Evolutionary conservation across 2,113 vertebrate species (phyloP), one percentile per base, ranked within the genome.

Genomic region (Nannobrachium achirus): DNA sequence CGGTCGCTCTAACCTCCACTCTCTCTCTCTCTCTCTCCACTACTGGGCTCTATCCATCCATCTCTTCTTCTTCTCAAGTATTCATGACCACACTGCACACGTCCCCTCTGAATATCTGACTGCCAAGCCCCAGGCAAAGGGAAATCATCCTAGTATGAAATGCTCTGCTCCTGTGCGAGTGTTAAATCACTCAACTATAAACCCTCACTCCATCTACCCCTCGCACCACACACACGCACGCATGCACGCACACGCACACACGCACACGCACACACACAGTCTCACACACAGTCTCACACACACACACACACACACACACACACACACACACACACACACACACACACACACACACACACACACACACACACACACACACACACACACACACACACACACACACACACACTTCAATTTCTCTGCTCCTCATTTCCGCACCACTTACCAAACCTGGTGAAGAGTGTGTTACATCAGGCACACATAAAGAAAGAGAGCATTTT

Each of bases 111-210:
- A 85, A 90, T 85, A 82, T 89, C 69, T 85, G 80, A 87, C 75
- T 66, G 76, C 44, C 55, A 80, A 71, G 85, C 85, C 76, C 69
- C 63, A 69, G 86, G 85, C 76, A 60, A 66, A 63, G 76, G 75
- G 77, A 84, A 89, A 85, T 77, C 75, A 81, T 77, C 74, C 79
- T 68, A 52, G 77, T 73, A 85, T 90, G 71, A 90, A 84, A 86
- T 75, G 49, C 56, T 70, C 16, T 8, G 19, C 70, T 75, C 75
- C 68, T 59, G 66, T 74, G 44, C 56, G 51, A 75, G 80, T 81
- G 79, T 70, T 75, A 75, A 80, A 72, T 63, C 69, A 75, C 66
- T 68, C 68, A 69, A 76, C 71, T 77, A 70, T 77, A 77, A 76
- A 75, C 74, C 25, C 56, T 46, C 2, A 1, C 76, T 68, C 66